Conservation (phyloP, 2,888 invertebrate genomes). For the Alentia gelatinosa region DNA sequence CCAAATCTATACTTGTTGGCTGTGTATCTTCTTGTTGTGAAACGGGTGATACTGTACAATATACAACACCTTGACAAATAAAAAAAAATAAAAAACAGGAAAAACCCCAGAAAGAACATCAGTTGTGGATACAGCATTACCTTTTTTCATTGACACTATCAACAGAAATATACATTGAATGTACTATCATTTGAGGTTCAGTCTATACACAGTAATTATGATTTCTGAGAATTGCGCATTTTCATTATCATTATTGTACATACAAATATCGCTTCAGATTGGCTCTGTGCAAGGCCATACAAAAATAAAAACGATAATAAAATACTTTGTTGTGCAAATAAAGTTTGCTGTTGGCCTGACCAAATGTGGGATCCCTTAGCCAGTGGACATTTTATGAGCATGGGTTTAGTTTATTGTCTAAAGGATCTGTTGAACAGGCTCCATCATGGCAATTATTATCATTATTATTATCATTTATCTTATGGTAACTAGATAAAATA, state of each 20-base stretch:
- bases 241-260: background rate
- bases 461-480: too few species aligned
- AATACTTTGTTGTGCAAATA: constrained; percentile 25
- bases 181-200: constrained; percentile 23
- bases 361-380: background rate
- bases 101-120: background rate
- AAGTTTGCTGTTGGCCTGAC: background rate
- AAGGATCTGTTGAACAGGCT: constrained; percentile 25
- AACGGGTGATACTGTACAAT: constrained; percentile 13
- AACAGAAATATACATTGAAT: constrained; percentile 22
- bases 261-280: background rate
- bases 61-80: constrained; percentile 43
- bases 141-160: constrained; percentile 21
- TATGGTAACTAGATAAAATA: too few species aligned
- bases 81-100: too few species aligned
- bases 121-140: background rate
- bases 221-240: background rate
- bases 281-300: constrained; percentile 24
- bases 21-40: background rate
- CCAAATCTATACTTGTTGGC: background rate
- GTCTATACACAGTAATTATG: background rate
- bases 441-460: background rate
- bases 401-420: background rate
- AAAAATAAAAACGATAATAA: constrained; percentile 36
- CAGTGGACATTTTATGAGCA: background rate